Evolutionary conservation across 1,140 invertebrate species (phyloP).

Genomic region (Lutraria rhynchaena): DNA sequence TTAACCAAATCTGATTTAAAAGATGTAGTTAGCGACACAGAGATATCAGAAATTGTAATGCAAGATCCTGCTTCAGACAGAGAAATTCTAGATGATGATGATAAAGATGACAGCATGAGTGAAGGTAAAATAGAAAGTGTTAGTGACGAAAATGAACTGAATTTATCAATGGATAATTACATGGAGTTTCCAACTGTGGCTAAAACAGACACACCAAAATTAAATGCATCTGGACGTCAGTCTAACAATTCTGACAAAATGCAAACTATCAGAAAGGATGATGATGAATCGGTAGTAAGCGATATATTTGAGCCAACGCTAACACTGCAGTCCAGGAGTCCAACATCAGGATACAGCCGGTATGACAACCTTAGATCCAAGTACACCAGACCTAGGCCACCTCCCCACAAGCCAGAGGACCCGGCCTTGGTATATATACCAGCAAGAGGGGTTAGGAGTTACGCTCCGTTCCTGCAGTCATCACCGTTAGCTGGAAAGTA

Average conservation of each 20-base stretch:
- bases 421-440: constrained; percentile 37
- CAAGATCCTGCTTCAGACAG: constrained; percentile 16
- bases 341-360: constrained; percentile 11
- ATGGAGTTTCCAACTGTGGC: constrained; percentile 44
- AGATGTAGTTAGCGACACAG: constrained; percentile 44
- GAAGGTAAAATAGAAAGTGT: constrained; percentile 33
- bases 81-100: constrained; percentile 21
- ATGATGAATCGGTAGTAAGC: constrained; percentile 43
- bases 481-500: constrained; percentile 41
- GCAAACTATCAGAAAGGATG: not conserved
- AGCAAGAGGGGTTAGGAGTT: constrained; percentile 48
- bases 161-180: constrained; percentile 47
- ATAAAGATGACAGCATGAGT: constrained; percentile 14
- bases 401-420: constrained; percentile 30
- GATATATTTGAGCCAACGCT: constrained; percentile 46
- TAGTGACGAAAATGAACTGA: constrained; percentile 55
- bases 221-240: not conserved
- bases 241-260: not conserved
- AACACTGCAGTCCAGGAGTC: not conserved
- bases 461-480: constrained; percentile 46
- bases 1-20: constrained; percentile 30
- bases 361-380: constrained; percentile 53
- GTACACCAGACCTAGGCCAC: constrained; percentile 47
- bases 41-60: constrained; percentile 26
- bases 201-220: not conserved